Conservation (phyloP, 2,888 invertebrate genomes). For the Xanthorhoe designata region DNA sequence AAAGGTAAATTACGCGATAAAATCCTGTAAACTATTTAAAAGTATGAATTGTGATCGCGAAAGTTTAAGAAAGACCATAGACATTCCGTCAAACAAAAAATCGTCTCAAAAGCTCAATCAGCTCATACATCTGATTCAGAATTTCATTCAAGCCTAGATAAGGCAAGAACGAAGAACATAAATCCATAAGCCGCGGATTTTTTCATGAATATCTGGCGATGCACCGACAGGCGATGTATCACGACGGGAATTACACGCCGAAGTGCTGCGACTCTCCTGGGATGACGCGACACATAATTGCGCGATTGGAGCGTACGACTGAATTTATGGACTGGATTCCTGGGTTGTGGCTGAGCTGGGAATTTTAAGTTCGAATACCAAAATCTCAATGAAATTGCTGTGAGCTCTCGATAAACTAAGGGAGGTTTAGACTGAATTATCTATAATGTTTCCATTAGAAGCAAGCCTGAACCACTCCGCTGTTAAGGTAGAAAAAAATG, state of each 20-base stretch:
- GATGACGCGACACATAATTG: slow-evolving; percentile 35
- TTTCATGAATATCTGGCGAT: slow-evolving; percentile 19
- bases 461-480: too few species aligned
- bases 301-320: slow-evolving; percentile 19
- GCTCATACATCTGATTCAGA: neutral
- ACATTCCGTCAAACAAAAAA: neutral
- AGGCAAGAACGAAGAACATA: slow-evolving; percentile 6
- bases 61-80: too few species aligned
- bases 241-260: slow-evolving; percentile 23
- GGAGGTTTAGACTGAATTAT: neutral
- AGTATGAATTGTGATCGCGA: too few species aligned
- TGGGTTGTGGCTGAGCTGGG: slow-evolving; percentile 6
- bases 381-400: neutral
- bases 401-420: neutral
- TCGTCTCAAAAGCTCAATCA: neutral
- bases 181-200: slow-evolving; percentile 20
- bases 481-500: too few species aligned
- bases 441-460: neutral
- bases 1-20: too few species aligned
- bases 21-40: too few species aligned
- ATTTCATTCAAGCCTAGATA: neutral
- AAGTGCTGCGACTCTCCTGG: slow-evolving; percentile 28
- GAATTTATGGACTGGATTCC: slow-evolving; percentile 29
- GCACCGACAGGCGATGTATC: slow-evolving; percentile 33
- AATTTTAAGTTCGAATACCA: neutral